Percentiles rank a stretch among this genome's conserved stretches.
Evolutionary conservation across 2,888 invertebrate species (phyloP).

Genomic region (Cerastis leucographa): DNA sequence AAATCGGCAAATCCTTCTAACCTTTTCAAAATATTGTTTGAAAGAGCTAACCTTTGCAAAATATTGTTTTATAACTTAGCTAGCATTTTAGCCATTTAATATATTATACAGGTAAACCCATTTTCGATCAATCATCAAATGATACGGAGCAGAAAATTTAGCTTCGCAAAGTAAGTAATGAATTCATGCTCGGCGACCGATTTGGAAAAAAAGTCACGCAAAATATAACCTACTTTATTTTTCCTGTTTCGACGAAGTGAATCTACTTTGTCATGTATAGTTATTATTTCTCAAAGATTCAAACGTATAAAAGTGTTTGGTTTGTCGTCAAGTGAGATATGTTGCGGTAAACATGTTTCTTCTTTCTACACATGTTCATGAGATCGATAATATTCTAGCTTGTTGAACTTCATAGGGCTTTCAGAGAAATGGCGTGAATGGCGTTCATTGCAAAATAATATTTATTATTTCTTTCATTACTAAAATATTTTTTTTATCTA

Average conservation of each 20-base stretch:
- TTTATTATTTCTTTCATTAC: not conserved
- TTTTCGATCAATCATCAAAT: conserved; percentile 37
- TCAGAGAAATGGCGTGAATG: not conserved
- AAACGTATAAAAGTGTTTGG: conserved; percentile 22
- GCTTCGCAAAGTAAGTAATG: conserved; percentile 43
- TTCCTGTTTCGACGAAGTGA: conserved; percentile 26
- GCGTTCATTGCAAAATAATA: not conserved
- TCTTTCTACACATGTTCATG: conserved; percentile 25
- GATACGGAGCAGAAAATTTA: conserved; percentile 27
- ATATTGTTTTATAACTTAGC: not conserved
- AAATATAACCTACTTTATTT: conserved; percentile 51
- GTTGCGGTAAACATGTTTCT: not conserved
- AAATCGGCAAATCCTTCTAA: not conserved
- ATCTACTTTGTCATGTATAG: not conserved
- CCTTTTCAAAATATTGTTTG: not conserved
- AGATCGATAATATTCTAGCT: conserved; percentile 25
- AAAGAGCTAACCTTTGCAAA: not conserved
- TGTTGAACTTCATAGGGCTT: conserved; percentile 10
- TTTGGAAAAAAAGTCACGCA: conserved; percentile 62
- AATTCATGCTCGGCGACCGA: conserved; percentile 34
- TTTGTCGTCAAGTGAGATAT: conserved; percentile 23
- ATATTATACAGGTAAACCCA: conserved; percentile 15
- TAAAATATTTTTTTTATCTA: not conserved
- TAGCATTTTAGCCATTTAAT: conserved; percentile 9
- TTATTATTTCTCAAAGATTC: conserved; percentile 30